Base-by-base conservation (phyloP, 2,888 invertebrate genomes). In the Leptinotarsa tumamoca region DNA sequence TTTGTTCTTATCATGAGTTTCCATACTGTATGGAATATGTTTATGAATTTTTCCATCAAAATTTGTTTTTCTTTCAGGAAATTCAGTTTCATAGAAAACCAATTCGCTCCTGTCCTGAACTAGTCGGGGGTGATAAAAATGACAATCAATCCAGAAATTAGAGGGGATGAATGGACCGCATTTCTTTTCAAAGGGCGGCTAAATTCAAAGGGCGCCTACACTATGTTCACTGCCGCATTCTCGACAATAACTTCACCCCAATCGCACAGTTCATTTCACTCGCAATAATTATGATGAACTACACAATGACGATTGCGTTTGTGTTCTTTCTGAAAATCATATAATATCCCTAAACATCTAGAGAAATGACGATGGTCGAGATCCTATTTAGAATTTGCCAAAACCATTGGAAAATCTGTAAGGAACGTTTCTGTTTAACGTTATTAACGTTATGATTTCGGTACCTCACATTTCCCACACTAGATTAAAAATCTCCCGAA, bases 121-220 rank as follows among this genome's bases (percentile, higher is more conserved):
- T 43, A 43, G 63, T 66, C 23, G 67, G 71, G 71, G 75, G 75
- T 73, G 77, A 72, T 77, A 77, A 79, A 79, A 75, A 79, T 74
- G 77, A 79, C 77, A 79, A 79, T 79, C 73, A 77, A 75, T 67
- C 61, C 73, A 72, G 73, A 77, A 77, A 76, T 79, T 74, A 33
- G 63, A 63, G 43, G 63, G 63, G 63, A 63, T 43, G 63, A 63
- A 15, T 27, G 63, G 33, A 63, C 63, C 63, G 63, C 43, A 63
- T 43, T 63, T 63, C 63, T 63, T 63, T 43, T 63, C n/a, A 43
- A 63, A 43, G 63, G 63, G 63, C 63, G 63, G 63, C n/a, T 15
- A 13, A 63, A 63, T 63, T 33, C 63, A 63, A 43, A 63, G 63
- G 63, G 63, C 63, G 21, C 63, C n/a, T 43, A 43, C 63, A 43